Evolutionary conservation across 2,113 vertebrate species (phyloP).

Genomic region (Tricholaema leucomelas): DNA sequence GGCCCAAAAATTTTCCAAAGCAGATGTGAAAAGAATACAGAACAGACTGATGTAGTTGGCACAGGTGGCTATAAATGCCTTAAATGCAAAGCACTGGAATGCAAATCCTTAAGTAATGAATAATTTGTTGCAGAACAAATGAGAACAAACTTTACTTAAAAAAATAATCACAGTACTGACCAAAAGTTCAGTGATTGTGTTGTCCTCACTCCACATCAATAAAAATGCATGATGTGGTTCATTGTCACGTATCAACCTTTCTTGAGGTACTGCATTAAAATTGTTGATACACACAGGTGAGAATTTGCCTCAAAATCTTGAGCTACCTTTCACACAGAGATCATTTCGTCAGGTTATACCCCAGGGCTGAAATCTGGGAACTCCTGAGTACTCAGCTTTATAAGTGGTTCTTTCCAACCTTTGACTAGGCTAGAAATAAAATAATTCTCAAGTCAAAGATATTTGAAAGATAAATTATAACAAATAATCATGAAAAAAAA

Average conservation of each 20-base stretch:
- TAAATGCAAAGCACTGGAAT: neutral
- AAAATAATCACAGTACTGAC: neutral
- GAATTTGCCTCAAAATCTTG: neutral
- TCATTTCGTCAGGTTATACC: neutral
- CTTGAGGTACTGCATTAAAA: neutral
- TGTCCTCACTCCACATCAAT: neutral
- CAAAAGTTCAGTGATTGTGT: neutral
- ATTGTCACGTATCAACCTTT: accelerated
- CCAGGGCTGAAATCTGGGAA: neutral
- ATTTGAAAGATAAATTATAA: neutral
- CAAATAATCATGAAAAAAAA: neutral
- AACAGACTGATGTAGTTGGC: neutral
- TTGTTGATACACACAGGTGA: neutral
- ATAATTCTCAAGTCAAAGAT: neutral
- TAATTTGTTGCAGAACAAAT: neutral
- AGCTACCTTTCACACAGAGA: neutral
- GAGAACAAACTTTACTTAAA: neutral
- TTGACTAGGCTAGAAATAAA: neutral
- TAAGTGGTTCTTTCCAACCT: neutral
- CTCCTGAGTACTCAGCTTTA: neutral
- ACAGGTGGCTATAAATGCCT: neutral
- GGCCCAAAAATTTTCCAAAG: neutral
- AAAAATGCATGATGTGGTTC: neutral
- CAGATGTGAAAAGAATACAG: neutral
- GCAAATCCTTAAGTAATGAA: neutral